Percentiles rank a stretch among this genome's conserved stretches.
phyloP scores from a whole-genome alignment of 2,888 invertebrate genomes.

The Junonia oenone region DNA sequence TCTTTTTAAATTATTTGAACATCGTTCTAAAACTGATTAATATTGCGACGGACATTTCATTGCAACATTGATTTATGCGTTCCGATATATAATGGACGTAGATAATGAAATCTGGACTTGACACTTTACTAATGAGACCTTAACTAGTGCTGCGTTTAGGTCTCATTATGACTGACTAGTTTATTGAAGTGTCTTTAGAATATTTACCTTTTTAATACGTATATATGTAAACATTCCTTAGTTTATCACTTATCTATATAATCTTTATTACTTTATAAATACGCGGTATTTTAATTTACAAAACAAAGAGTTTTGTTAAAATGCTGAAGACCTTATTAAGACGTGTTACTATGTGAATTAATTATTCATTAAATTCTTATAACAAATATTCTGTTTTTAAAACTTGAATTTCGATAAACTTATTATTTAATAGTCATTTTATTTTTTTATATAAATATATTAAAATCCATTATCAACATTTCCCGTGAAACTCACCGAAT shows the following conservation, averaged over 20 bases:
- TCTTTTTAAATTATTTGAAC: slow-evolving; percentile 59
- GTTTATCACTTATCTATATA: not conserved
- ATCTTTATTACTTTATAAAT: not conserved
- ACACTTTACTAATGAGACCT: too few species aligned
- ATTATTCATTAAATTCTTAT: not conserved
- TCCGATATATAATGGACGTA: too few species aligned
- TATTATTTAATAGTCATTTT: too few species aligned
- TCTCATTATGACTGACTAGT: too few species aligned
- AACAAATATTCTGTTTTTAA: not conserved
- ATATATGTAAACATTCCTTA: too few species aligned
- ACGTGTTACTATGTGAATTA: not conserved
- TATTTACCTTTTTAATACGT: too few species aligned
- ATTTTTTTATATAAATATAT: too few species aligned
- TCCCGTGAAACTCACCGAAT: too few species aligned
- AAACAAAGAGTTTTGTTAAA: not conserved
- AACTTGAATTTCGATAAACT: too few species aligned
- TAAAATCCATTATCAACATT: not conserved
- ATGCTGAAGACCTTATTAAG: not conserved
- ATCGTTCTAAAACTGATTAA: slow-evolving; percentile 16
- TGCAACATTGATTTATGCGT: not conserved
- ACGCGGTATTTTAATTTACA: not conserved
- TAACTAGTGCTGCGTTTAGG: too few species aligned
- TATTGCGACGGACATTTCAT: not conserved
- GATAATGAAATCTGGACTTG: too few species aligned
- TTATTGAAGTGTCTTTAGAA: too few species aligned